Evolutionary conservation across 2,797 vertebrate species (phyloP).

Genomic region (Pangasius larnaudii): DNA sequence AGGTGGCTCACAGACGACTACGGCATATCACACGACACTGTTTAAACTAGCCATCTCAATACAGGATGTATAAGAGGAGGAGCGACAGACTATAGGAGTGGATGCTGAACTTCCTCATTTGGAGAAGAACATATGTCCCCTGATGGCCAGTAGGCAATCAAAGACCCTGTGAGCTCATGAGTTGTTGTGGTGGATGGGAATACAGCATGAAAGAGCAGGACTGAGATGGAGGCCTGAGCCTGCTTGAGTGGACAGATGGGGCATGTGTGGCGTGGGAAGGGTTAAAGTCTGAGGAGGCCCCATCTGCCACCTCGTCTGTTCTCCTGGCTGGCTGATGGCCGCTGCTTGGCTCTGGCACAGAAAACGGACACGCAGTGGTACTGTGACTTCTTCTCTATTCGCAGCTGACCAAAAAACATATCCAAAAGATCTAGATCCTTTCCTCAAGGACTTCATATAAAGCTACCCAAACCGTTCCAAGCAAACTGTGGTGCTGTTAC

Average conservation of each 20-base stretch:
- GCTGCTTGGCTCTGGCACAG: constrained; percentile 59
- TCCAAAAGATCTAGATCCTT: background rate
- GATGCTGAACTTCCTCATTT: constrained; percentile 34
- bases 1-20: background rate
- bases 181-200: constrained; percentile 15
- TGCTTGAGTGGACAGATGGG: constrained; percentile 56
- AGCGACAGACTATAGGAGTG: background rate
- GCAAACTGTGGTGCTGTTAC: background rate
- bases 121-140: constrained; percentile 37
- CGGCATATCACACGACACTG: background rate
- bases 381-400: constrained; percentile 27
- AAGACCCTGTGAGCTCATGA: constrained; percentile 21
- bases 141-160: constrained; percentile 28
- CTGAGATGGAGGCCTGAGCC: constrained; percentile 38
- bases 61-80: background rate
- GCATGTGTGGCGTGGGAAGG: constrained; percentile 73
- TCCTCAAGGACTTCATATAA: background rate
- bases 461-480: too few relatives aligned
- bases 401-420: constrained; percentile 2
- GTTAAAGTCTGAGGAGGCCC: constrained; percentile 75
- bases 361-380: constrained; percentile 61
- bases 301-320: constrained; percentile 78
- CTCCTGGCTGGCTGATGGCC: constrained; percentile 69
- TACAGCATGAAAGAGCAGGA: constrained; percentile 38
- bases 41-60: background rate